Evolutionary conservation across 53 echinoderm and acorn worm species (phyloP), one percentile per base, ranked within the genome.

Genomic region (Zoroaster sp.): DNA sequence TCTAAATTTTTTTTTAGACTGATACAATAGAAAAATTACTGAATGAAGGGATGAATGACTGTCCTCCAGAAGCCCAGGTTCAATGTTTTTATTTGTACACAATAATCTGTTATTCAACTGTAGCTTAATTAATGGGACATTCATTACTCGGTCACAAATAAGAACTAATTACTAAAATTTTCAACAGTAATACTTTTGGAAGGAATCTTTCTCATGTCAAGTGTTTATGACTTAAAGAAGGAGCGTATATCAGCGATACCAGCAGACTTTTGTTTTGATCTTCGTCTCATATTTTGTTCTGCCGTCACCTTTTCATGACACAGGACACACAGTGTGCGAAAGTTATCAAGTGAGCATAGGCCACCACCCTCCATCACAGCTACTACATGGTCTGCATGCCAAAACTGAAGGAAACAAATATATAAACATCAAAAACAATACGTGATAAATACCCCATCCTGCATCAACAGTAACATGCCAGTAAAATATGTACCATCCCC

Each of bases 371-470:
- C 89, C 45, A 70, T 69, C 15, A 95, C 95, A 0, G 95, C 83
- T 23, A 95, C 80, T 44, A 95, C 93, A 76, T 95, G 93, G 45
- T 95, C 95, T 0, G 95, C 95, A 80, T 95, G 95, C 95, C 95
- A 95, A 76, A 93, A 95, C 93, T 95, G 73, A 25, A 90, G 59
- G 18, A n/a, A n/a, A n/a, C n/a, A n/a, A n/a, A n/a, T n/a, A n/a
- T n/a, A n/a, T n/a, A n/a, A n/a, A n/a, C n/a, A n/a, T n/a, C n/a
- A n/a, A n/a, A n/a, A n/a, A n/a, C n/a, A n/a, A n/a, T n/a, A n/a
- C n/a, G n/a, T n/a, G n/a, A n/a, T n/a, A n/a, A n/a, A n/a, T n/a
- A n/a, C n/a, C n/a, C n/a, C n/a, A n/a, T n/a, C n/a, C n/a, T n/a
- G n/a, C n/a, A n/a, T n/a, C n/a, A n/a, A n/a, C n/a, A n/a, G n/a